These are phyloP conservation scores for Melospiza georgiana DNA, from an alignment of 2,113 vertebrate species.

Conservation along the genomic window DNA sequence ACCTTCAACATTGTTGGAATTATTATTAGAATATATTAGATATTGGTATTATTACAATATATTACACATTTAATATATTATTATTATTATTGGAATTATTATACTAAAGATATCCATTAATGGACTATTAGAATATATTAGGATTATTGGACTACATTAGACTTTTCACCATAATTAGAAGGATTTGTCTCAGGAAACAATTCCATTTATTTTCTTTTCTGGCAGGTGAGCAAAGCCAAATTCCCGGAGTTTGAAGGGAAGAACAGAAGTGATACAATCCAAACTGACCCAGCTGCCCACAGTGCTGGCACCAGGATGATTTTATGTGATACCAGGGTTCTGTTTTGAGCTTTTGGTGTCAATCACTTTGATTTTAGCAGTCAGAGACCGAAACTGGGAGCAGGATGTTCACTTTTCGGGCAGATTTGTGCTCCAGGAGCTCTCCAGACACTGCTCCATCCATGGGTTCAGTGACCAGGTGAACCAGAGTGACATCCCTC, in stretches of 20 bases:
- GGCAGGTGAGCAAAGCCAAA: background rate
- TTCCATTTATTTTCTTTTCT: background rate
- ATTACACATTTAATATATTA: background rate
- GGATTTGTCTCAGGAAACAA: background rate
- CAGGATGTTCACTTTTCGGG: background rate
- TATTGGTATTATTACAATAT: background rate
- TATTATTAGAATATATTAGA: background rate
- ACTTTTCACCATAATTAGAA: background rate
- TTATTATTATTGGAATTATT: background rate
- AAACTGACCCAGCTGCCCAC: background rate
- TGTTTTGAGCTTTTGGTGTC: background rate
- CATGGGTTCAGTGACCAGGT: rapidly evolving
- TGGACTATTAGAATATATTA: background rate
- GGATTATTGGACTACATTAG: background rate
- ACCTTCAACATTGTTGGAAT: background rate
- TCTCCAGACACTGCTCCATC: rapidly evolving
- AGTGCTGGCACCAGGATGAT: background rate
- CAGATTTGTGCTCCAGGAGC: background rate
- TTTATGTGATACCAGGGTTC: background rate
- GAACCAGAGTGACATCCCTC: background rate
- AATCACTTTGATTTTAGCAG: background rate
- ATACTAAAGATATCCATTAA: background rate
- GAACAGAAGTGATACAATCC: background rate
- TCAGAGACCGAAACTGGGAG: background rate
- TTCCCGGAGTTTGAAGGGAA: background rate